These are phyloP conservation scores for Torymus aiolomorphi DNA, from an alignment of 2,888 invertebrate genomes.

Conservation along the genomic window DNA sequence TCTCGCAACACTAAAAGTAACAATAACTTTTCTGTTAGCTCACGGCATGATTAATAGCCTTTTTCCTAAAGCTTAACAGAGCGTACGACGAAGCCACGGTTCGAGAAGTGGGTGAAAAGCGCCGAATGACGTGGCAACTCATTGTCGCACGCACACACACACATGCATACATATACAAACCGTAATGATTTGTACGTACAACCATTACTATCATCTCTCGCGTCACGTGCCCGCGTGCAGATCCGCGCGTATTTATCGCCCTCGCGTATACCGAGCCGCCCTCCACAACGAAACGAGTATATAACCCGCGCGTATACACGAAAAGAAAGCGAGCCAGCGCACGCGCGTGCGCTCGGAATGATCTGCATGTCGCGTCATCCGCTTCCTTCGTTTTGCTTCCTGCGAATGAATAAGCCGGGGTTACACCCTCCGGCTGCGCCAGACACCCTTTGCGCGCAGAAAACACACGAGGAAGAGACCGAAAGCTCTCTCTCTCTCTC, in stretches of 20 bases:
- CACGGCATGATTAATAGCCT: background rate
- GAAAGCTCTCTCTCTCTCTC: slow-evolving; percentile 47
- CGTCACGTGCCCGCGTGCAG: slow-evolving; percentile 3
- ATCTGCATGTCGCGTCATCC: slow-evolving; percentile 66
- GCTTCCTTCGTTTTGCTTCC: slow-evolving; percentile 72
- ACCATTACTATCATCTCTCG: slow-evolving; percentile 8
- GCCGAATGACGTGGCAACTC: slow-evolving; percentile 3
- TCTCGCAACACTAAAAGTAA: background rate
- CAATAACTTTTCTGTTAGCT: slow-evolving; percentile 3
- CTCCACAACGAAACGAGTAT: background rate
- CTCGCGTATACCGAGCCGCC: background rate
- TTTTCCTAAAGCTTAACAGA: too few relatives aligned
- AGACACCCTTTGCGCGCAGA: slow-evolving; percentile 67
- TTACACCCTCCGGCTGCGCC: slow-evolving; percentile 71
- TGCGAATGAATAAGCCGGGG: slow-evolving; percentile 73
- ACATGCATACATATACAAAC: too few relatives aligned
- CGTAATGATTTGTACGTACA: slow-evolving; percentile 18
- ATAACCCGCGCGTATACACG: background rate
- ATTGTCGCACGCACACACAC: background rate
- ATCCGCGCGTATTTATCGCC: slow-evolving; percentile 8
- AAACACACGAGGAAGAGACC: slow-evolving; percentile 46
- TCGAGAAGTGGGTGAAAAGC: slow-evolving; percentile 27
- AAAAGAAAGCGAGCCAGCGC: background rate
- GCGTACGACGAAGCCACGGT: too few relatives aligned
- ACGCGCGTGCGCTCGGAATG: slow-evolving; percentile 46